Base-by-base conservation (phyloP, 1,140 invertebrate genomes). In the Arctopsyche grandis region DNA sequence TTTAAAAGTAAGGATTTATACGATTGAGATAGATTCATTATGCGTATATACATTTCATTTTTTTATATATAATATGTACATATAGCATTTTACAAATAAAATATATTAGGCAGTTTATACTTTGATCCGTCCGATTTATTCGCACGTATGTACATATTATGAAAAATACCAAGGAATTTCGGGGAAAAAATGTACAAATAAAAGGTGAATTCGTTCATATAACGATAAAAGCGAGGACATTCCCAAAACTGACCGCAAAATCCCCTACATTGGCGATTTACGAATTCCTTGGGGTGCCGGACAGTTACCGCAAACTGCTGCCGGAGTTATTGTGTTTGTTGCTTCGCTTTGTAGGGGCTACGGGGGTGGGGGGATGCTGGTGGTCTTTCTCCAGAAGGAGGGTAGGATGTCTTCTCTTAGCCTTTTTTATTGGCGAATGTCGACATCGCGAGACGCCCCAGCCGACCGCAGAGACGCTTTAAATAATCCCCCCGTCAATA, bases 401-500 rank as follows among this genome's bases (percentile, higher is more conserved):
- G 14, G 19, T 5, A 12, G 48, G 10, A 5, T 52, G 48, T 16
- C 48, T 26, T 24, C 77, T 66, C 77, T 77, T 22, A 9, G 29
- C n/a, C 29, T 52, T 77, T 76, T 80, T 80, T 80, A 80, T 80
- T 77, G 79, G 66, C 69, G 38, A 43, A 60, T 48, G 48, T 48
- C 60, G 38, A 29, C 69, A 22, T 24, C 44, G 46, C 14, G 26
- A 52, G 46, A 9, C 22, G 24, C 16, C 43, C 29, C 7, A 38
- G 24, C 38, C 56, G 56, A 74, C 75, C 16, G 19, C 48, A 16
- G 43, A 52, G 70, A 56, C 69, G 77, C 56, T 82, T 82, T 80
- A 82, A 82, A 80, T 82, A 82, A 82, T 82, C 81, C 63, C 77
- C 24, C 81, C 81, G 78, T 78, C 81, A 82, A 82, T 82, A 82